A percentile compares a stretch with the other conserved stretches of the same genome.
These are phyloP conservation scores for Bombus picipes DNA, from an alignment of 1,140 invertebrate genomes.

Conservation along the genomic window DNA sequence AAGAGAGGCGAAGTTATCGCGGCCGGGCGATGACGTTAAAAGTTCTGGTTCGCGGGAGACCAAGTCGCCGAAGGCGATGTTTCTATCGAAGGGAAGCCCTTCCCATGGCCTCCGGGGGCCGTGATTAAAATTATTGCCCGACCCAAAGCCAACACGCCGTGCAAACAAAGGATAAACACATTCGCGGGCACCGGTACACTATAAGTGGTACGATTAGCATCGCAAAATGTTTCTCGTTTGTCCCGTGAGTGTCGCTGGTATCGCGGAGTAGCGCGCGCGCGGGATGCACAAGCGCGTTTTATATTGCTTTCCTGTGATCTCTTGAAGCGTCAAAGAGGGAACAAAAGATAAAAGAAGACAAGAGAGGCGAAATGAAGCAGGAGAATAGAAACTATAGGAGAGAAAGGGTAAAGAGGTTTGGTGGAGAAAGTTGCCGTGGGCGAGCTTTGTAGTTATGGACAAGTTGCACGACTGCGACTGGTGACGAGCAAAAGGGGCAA, in stretches of 20 bases:
- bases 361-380: constrained; percentile 7
- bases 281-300: constrained; percentile 45
- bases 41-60: constrained; percentile 17
- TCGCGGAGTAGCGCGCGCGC: constrained; percentile 23
- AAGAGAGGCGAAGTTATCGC: constrained; percentile 32
- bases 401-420: constrained; percentile 50
- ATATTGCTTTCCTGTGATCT: constrained; percentile 69
- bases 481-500: constrained; percentile 70
- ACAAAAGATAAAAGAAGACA: not conserved
- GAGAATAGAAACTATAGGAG: constrained; percentile 34
- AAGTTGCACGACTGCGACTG: constrained; percentile 62
- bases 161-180: constrained; percentile 62
- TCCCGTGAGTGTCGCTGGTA: not conserved
- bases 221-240: constrained; percentile 61
- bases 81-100: not conserved
- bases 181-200: constrained; percentile 53
- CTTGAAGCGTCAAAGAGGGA: not conserved
- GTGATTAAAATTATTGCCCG: constrained; percentile 62
- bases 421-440: constrained; percentile 60
- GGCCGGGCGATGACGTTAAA: constrained; percentile 20
- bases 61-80: not conserved
- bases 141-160: constrained; percentile 45
- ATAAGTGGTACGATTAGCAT: constrained; percentile 64
- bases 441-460: constrained; percentile 71
- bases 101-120: not conserved